These are phyloP conservation scores for Eriocheir sinensis DNA, from an alignment of 1,140 invertebrate genomes.

Conservation along the genomic window DNA sequence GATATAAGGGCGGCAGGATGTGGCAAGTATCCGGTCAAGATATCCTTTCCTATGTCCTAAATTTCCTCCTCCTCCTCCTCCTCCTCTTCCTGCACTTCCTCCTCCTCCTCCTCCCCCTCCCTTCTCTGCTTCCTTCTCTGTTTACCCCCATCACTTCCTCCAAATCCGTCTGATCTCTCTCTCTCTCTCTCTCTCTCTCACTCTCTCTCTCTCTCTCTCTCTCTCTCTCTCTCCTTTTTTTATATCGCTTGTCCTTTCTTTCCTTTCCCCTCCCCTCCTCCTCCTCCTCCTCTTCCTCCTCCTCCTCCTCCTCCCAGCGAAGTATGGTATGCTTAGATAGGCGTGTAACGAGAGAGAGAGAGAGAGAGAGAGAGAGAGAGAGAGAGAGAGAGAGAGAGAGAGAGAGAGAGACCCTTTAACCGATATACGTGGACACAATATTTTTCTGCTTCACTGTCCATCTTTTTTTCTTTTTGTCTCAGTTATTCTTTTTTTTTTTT, in stretches of 20 bases:
- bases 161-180: too few species aligned
- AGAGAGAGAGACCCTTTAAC: not conserved
- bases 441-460: too few species aligned
- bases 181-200: not conserved
- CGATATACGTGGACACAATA: too few species aligned
- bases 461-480: too few species aligned
- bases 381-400: constrained; percentile 20
- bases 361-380: constrained; percentile 14
- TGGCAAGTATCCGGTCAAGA: not conserved
- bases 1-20: not conserved
- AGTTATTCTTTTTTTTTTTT: too few species aligned
- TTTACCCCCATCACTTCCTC: too few species aligned
- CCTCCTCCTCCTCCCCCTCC: not conserved
- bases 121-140: not conserved
- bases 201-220: not conserved
- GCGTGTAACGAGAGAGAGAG: not conserved
- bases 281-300: not conserved
- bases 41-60: too few species aligned
- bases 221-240: not conserved
- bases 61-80: too few species aligned
- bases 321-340: not conserved
- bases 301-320: not conserved
- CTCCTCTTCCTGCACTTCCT: not conserved
- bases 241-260: not conserved
- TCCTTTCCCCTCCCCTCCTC: not conserved